Percentiles rank a stretch among this genome's conserved stretches.
These are phyloP conservation scores for Amphimallon solstitiale DNA, from an alignment of 2,888 invertebrate genomes.

Conservation along the genomic window DNA sequence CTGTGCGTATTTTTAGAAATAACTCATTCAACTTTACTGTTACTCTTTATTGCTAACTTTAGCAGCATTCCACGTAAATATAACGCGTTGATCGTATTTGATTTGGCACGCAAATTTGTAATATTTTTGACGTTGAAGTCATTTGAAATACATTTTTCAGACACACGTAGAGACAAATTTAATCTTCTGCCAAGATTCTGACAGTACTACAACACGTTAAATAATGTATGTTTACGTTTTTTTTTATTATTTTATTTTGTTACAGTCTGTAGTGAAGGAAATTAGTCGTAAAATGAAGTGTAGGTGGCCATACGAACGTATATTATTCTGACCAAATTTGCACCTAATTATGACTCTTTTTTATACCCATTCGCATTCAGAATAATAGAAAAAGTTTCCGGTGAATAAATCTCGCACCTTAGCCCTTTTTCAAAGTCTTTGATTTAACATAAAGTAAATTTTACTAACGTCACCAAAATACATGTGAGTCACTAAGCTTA, in stretches of 20 bases:
- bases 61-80: constrained; percentile 2
- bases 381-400: no score
- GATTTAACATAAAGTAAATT: no score
- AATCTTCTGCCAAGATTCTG: constrained; percentile 22
- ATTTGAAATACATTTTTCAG: constrained; percentile 6
- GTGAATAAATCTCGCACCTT: no score
- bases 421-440: no score
- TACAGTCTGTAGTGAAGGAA: no score
- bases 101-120: constrained; percentile 15
- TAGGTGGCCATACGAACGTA: no score
- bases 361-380: no score
- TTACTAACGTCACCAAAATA: no score
- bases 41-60: not conserved
- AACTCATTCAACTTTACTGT: constrained; percentile 16
- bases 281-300: no score
- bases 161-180: not conserved
- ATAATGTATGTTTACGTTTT: constrained; percentile 8
- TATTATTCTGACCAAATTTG: no score
- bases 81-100: constrained; percentile 5
- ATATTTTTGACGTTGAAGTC: constrained; percentile 17
- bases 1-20: constrained; percentile 3
- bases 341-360: no score
- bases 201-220: constrained; percentile 11
- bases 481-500: no score
- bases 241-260: not conserved